Evolutionary conservation across 2,797 vertebrate genomes (phyloP).

Genomic region (Pseudotriccus pelzelni): DNA sequence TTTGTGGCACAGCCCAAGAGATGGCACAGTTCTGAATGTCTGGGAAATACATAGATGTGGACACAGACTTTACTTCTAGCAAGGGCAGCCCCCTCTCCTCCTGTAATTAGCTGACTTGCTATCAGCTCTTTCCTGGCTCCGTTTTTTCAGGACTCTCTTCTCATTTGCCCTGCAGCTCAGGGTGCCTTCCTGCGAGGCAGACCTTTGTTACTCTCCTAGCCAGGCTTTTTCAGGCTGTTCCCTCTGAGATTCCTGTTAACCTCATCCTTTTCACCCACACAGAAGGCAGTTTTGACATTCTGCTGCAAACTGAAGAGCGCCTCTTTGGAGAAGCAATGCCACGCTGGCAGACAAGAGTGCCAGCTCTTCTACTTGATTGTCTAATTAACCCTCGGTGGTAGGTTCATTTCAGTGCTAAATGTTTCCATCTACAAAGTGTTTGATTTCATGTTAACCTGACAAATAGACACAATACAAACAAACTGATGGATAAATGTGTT

Average conservation of each 20-base stretch:
- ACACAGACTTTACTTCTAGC: neutral
- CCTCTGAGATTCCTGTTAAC: neutral
- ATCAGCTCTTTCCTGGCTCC: neutral
- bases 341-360: neutral
- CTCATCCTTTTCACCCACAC: neutral
- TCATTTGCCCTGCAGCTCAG: neutral
- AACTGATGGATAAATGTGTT: neutral
- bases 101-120: slow-evolving; percentile 3
- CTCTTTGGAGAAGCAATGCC: neutral
- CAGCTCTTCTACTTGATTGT: neutral
- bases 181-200: neutral
- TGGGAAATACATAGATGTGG: neutral
- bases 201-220: neutral
- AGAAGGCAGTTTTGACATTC: neutral
- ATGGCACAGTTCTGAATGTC: neutral
- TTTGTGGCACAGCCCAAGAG: neutral
- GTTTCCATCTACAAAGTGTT: neutral
- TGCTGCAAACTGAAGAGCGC: neutral
- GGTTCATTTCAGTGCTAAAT: neutral
- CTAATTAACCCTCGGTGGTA: neutral
- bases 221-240: neutral
- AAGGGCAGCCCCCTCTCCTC: neutral
- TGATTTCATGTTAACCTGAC: slow-evolving; percentile 6
- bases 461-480: neutral
- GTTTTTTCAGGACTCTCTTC: neutral